Evolutionary conservation across 2,888 invertebrate species (phyloP).

Genomic region (Dryobotodes eremita): DNA sequence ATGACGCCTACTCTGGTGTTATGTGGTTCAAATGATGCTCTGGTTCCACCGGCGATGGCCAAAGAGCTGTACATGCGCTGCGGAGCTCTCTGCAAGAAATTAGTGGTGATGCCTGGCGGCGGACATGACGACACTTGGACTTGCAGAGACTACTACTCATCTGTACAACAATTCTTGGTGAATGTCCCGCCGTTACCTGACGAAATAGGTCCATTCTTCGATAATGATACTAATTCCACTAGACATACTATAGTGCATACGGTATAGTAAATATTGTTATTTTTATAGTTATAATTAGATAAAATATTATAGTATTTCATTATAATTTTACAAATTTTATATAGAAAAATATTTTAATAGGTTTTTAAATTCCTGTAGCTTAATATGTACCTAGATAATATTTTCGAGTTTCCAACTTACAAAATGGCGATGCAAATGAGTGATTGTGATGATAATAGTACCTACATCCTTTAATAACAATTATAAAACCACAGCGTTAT

Average conservation of each 20-base stretch:
- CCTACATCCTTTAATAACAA: neutral
- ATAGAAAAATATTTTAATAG: conserved; percentile 65
- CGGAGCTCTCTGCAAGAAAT: conserved; percentile 94
- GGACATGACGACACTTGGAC: conserved; percentile 99
- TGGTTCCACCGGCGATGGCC: conserved; percentile 98
- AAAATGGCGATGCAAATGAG: conserved; percentile 56
- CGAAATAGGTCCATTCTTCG: conserved; percentile 78
- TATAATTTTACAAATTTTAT: conserved; percentile 65
- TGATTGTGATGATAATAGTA: conserved; percentile 37
- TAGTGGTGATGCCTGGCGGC: conserved; percentile 95
- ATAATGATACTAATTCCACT: conserved; percentile 72
- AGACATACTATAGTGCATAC: conserved; percentile 77
- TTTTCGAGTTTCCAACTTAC: conserved; percentile 53
- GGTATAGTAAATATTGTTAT: conserved; percentile 69
- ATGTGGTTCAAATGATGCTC: conserved; percentile 96
- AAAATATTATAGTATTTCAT: conserved; percentile 51
- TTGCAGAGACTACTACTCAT: conserved; percentile 94
- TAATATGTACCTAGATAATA: conserved; percentile 30
- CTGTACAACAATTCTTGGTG: conserved; percentile 88
- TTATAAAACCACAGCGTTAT: conserved; percentile 6
- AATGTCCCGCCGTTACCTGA: conserved; percentile 80
- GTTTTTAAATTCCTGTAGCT: conserved; percentile 59
- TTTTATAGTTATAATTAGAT: conserved; percentile 33
- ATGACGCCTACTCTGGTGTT: conserved; percentile 96
- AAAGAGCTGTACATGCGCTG: conserved; percentile 94